Conservation (phyloP, 2,113 vertebrate genomes). For the mouse (Mus musculus) region DNA sequence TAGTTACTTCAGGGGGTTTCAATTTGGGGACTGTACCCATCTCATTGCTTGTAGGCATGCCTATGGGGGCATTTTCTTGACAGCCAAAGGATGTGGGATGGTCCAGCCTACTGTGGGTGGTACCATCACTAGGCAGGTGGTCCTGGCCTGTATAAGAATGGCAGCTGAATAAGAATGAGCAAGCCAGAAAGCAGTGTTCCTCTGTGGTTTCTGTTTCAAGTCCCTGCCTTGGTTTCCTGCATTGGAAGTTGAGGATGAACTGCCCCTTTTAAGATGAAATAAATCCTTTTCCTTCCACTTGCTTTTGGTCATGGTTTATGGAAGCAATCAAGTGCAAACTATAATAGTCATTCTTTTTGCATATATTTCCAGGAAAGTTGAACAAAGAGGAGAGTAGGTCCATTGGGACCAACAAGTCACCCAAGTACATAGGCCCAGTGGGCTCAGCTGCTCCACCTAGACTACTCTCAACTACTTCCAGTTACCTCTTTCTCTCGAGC, state of each 20-base stretch:
- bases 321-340: not conserved
- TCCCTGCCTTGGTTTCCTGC: not conserved
- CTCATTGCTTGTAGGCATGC: not conserved
- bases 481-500: slow-evolving; percentile 80
- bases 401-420: not conserved
- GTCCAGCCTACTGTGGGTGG: not conserved
- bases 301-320: not conserved
- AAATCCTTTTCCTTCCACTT: not conserved
- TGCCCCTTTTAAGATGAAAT: not conserved
- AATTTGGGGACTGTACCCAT: not conserved
- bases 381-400: not conserved
- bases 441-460: accelerated
- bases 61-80: not conserved
- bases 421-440: not conserved
- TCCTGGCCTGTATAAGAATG: not conserved
- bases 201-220: not conserved
- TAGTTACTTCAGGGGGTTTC: not conserved
- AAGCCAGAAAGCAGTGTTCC: not conserved
- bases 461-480: not conserved
- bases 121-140: not conserved
- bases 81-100: not conserved
- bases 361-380: not conserved
- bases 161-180: not conserved
- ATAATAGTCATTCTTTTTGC: not conserved
- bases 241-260: not conserved